Evolutionary conservation across 2,797 vertebrate genomes (phyloP).

Genomic region (Tenualosa thibaudeaui): DNA sequence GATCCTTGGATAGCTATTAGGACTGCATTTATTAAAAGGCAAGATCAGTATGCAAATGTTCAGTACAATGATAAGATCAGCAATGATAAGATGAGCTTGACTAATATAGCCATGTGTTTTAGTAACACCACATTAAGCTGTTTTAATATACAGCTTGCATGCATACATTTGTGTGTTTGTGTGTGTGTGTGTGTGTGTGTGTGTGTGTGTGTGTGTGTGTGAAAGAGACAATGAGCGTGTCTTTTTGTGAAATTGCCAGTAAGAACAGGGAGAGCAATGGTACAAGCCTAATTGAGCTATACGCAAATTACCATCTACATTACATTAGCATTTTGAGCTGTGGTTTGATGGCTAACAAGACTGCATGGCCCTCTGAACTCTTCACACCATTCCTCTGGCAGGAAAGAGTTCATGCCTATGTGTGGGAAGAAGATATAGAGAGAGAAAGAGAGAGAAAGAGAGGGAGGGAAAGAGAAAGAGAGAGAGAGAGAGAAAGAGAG

Average conservation of each 20-base stretch:
- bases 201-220: background rate
- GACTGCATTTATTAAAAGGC: no score
- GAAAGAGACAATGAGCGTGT: background rate
- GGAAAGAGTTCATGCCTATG: background rate
- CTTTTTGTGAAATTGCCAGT: background rate
- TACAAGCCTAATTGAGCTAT: conserved; percentile 5
- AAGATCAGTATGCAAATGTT: background rate
- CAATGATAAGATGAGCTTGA: background rate
- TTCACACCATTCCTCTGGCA: background rate
- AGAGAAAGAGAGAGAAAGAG: background rate
- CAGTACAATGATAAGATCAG: background rate
- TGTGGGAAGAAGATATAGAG: background rate
- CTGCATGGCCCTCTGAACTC: background rate
- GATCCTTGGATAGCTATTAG: no score
- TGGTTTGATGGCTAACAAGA: background rate
- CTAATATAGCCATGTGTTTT: background rate
- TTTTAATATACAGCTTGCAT: background rate
- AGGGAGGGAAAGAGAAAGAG: background rate
- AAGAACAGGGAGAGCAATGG: background rate
- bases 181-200: conserved; percentile 4
- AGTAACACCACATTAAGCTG: background rate
- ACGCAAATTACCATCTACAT: background rate
- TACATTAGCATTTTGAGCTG: conserved; percentile 16
- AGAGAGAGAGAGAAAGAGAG: conserved; percentile 26
- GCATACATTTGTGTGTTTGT: background rate